Conservation (phyloP, 2,797 vertebrate species). For the Cephalopachus bancanus region DNA sequence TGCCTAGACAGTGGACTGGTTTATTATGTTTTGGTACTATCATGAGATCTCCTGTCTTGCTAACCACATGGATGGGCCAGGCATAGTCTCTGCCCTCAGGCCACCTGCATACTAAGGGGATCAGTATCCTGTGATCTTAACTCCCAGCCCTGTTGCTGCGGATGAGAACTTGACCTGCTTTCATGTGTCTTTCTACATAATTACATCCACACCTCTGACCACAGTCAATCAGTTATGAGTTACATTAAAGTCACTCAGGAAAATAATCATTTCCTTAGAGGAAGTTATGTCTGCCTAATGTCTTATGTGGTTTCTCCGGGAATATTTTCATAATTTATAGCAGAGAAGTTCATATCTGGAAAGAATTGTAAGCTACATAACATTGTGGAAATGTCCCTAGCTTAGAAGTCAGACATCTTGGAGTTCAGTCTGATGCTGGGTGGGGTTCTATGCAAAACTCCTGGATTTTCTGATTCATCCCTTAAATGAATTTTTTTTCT, state of each 20-base stretch:
- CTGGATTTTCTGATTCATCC: too few species aligned
- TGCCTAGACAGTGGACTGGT: not conserved
- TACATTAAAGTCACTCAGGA: conserved; percentile 17
- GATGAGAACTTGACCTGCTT: conserved; percentile 22
- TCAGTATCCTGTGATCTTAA: not conserved
- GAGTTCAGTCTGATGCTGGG: not conserved
- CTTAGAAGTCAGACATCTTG: conserved; percentile 7
- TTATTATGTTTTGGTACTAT: not conserved
- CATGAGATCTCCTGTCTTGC: not conserved
- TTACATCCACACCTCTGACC: conserved; percentile 38
- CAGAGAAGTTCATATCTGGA: not conserved
- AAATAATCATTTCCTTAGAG: conserved; percentile 65
- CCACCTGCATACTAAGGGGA: not conserved
- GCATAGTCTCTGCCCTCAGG: not conserved
- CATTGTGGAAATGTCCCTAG: not conserved
- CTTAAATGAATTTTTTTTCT: too few species aligned
- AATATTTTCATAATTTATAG: conserved; percentile 27
- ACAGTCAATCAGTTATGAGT: conserved; percentile 47
- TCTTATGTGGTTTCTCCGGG: conserved; percentile 37
- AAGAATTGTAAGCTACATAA: not conserved
- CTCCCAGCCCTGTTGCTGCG: not conserved
- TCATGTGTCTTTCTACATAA: conserved; percentile 42
- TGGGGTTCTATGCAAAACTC: too few species aligned
- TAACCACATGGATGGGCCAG: not conserved
- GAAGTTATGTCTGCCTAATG: conserved; percentile 51